Base-by-base conservation (phyloP, 2,888 invertebrate genomes). In the Cremastinae sp. region DNA sequence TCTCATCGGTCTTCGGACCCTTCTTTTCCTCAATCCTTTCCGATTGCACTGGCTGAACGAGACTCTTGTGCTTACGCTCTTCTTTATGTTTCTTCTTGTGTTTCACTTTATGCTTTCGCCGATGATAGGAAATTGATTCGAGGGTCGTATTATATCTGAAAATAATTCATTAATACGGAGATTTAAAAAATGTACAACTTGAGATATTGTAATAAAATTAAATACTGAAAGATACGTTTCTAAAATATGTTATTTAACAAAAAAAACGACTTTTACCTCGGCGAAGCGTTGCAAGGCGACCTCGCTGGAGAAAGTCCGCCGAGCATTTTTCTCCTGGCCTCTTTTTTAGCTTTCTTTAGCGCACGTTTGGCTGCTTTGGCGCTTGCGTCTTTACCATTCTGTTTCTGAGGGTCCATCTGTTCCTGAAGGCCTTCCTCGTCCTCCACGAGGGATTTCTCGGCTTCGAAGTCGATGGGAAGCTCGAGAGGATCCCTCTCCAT, bases 331-430 rank as follows among this genome's bases (percentile, higher is more conserved):
- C 93, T 92, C 79, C 93, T 93, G 0, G 95, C 95, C 86, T 95
- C 94, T 83, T 95, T 95, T 87, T 94, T 95, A 0, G 96, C 95
- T 87, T 93, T 94, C 86, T 95, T 96, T 82, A 96, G 89, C 0
- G 96, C 95, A 85, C 93, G 94, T 83, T 94, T 94, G 14, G 94
- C 94, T 16, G 94, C 94, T 87, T 93, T 94, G 10, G 92, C 91
- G 80, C 92, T 92, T 8, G 90, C 89, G 51, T 90, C 90, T 77
- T 90, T 89, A 0, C 83, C 82, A 1, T 83, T 83, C 47, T 86
- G 85, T 16, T 83, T 87, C 62, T 85, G 87, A 1, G 86, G 86
- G 65, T 88, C 87, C 12, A 88, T 78, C 51, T 86, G 87, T 47
- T 88, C 86, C 73, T 87, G 88, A 1, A 85, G 83, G 3, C 84